Evolutionary conservation across 2,888 invertebrate genomes (phyloP), one percentile per base, ranked within the genome.

Genomic region (Acleris cristana): DNA sequence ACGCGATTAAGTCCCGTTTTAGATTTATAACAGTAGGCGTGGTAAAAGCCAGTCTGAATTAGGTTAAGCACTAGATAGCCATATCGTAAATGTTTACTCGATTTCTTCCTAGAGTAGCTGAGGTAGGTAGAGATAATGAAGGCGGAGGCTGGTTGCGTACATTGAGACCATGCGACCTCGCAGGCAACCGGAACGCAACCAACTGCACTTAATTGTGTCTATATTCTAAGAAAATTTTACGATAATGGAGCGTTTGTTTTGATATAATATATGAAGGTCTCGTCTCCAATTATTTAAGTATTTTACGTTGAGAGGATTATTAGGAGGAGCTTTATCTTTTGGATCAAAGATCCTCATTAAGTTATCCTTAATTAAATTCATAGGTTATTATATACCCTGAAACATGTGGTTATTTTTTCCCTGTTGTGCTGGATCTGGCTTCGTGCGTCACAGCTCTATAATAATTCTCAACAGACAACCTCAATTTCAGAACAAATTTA

Each of bases 121-220:
- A 75, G 70, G 56, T 64, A 69, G 61, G 57, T 61, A 53, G 63
- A 45, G 60, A 34, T 62, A 62, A 66, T 62, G 45, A n/a, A 58
- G 61, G 18, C 54, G 23, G 61, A 64, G 70, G 57, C 65, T 76
- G 72, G 71, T 74, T 74, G 72, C 72, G 73, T 74, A 74, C 68
- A 71, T 73, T 73, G 74, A 45, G 70, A 66, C 71, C 54, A 21
- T 70, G 65, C 71, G 79, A 74, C 79, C 77, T 81, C 77, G 77
- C 62, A 64, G 65, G 73, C 67, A 69, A 72, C 71, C 72, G 63
- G 60, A 68, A 71, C 68, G 68, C 62, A 64, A 70, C 64, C 56
- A 60, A 54, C 44, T 53, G 69, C 65, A 21, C 57, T 52, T 58
- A 62, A 23, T 53, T 45, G 53, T 60, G 48, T 48, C 48, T 53